Percentiles rank a stretch among this genome's conserved stretches.
Evolutionary conservation across 1,140 invertebrate genomes (phyloP).

Genomic region (Lepidurus apus): DNA sequence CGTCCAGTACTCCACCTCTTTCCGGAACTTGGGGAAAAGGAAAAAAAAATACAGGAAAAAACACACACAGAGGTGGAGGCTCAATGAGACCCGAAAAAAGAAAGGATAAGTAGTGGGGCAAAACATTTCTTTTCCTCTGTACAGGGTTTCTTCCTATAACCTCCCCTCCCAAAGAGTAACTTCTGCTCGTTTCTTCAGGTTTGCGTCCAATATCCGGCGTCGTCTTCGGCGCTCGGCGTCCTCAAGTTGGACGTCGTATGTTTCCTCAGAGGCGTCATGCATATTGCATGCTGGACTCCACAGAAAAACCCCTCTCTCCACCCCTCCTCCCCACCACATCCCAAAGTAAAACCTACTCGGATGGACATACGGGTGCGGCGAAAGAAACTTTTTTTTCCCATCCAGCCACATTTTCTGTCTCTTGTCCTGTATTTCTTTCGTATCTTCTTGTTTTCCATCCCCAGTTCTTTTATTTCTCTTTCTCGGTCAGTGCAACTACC

Average conservation of each 20-base stretch:
- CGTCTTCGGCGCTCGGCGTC: not conserved
- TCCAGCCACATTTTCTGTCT: not conserved
- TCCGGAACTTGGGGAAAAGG: not conserved
- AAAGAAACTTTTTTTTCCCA: not conserved
- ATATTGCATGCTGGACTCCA: slow-evolving; percentile 14
- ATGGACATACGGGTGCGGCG: not conserved
- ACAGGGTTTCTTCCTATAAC: not conserved
- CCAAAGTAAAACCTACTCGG: slow-evolving; percentile 6
- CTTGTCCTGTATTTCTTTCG: not conserved
- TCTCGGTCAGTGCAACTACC: not conserved
- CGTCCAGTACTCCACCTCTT: not conserved
- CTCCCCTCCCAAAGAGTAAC: not conserved
- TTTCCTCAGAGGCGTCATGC: slow-evolving; percentile 17
- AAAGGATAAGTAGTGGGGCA: not conserved
- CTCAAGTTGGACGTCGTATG: slow-evolving; percentile 21
- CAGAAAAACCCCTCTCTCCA: not conserved
- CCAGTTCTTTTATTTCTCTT: not conserved
- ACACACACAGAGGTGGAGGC: not conserved
- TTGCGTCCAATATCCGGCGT: slow-evolving; percentile 18
- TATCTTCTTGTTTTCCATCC: not conserved
- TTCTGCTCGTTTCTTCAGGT: slow-evolving; percentile 9
- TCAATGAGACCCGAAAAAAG: not conserved
- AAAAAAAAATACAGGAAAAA: not conserved
- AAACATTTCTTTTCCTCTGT: not conserved
- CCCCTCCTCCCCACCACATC: not conserved